Evolutionary conservation across 2,888 invertebrate genomes (phyloP), one percentile per base, ranked within the genome.

Genomic region (Euspilapteryx auroguttella): DNA sequence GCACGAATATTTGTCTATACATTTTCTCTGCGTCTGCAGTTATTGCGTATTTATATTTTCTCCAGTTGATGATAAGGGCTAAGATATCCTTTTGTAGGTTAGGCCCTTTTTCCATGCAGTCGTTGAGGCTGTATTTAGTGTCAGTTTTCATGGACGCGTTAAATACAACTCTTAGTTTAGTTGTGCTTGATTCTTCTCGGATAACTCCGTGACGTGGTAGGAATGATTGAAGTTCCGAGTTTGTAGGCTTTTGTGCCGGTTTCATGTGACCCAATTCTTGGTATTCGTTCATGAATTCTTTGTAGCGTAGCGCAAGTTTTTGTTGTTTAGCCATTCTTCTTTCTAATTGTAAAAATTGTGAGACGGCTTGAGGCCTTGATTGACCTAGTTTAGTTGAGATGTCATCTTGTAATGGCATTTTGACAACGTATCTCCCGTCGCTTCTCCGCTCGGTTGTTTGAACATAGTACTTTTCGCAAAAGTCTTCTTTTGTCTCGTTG

Each of bases 281-380:
- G 12, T 24, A 24, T 10, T 24, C 24, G 3, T 11, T 24, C 11
- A 25, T 25, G 14, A 25, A 25, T 8, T 25, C n/a, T n/a, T 14
- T 5, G 11, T 25, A 25, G 9, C 13, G 4, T 11, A 9, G 9
- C n/a, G 7, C n/a, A 6, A 25, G 11, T 9, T 14, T 25, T 25
- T 25, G 8, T 3, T 13, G n/a, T 10, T n/a, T 25, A 6, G 9
- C 9, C 5, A 25, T 3, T 10, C 12, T 13, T n/a, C n/a, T n/a
- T n/a, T n/a, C n/a, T n/a, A n/a, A n/a, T n/a, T n/a, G n/a, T n/a
- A n/a, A n/a, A n/a, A 25, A 25, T 14, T 25, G 25, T 4, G 14
- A 3, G 2, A 25, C 10, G 3, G 25, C 25, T 13, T 13, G 13
- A 6, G 13, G 13, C 12, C 14, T 25, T n/a, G 14, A 25, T 5